These are phyloP conservation scores for Dasypus novemcinctus DNA, from an alignment of 2,113 vertebrate species.

Conservation along the genomic window DNA sequence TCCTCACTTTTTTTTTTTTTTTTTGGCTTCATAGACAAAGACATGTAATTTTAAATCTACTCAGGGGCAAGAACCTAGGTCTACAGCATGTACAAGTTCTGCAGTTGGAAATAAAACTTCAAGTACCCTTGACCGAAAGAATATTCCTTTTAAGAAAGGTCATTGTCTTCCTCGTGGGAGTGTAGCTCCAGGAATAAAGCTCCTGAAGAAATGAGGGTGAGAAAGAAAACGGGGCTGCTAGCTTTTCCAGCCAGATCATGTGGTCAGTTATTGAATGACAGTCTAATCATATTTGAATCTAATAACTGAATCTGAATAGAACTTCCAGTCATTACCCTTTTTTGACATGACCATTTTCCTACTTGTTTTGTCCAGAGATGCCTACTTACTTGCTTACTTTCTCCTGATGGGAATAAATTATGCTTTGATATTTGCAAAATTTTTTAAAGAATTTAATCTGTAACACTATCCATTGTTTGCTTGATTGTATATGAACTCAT, in stretches of 20 bases:
- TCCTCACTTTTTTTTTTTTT: conserved; percentile 10
- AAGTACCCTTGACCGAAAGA: not conserved
- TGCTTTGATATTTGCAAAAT: conserved; percentile 22
- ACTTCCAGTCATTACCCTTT: not conserved
- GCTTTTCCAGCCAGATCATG: not conserved
- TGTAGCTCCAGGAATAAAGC: conserved; percentile 13
- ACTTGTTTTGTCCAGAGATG: conserved; percentile 3
- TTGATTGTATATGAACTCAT: not conserved
- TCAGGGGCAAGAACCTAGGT: not conserved
- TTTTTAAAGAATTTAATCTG: not conserved
- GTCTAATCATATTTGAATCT: not conserved
- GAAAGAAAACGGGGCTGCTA: not conserved
- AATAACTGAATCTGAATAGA: not conserved
- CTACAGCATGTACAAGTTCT: not conserved
- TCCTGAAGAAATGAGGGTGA: not conserved
- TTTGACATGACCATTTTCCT: conserved; percentile 1
- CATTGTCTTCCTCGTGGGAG: not conserved
- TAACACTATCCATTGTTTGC: not conserved
- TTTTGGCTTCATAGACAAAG: not conserved
- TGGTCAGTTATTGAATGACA: not conserved
- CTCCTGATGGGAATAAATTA: not conserved
- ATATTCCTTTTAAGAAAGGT: not conserved
- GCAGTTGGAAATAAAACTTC: conserved; percentile 18
- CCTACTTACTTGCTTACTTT: conserved; percentile 15
- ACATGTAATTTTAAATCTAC: not conserved